Percentiles rank a stretch among this genome's conserved stretches.
Evolutionary conservation across 2,113 vertebrate genomes (phyloP).

Genomic region (Boulengeromyrus knoepffleri): DNA sequence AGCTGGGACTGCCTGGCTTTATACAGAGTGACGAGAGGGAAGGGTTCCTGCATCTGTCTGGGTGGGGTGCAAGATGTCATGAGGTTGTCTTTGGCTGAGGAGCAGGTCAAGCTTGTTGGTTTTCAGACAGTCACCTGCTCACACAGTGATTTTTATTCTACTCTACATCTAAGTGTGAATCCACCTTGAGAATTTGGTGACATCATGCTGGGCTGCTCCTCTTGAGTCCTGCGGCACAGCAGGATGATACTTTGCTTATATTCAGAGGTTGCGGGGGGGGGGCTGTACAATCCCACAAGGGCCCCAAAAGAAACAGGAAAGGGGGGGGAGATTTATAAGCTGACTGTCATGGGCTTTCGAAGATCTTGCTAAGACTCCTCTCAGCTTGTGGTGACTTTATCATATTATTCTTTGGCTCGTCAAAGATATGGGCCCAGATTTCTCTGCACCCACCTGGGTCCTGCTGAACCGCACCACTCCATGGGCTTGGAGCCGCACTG

Average conservation of each 20-base stretch:
- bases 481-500: neutral
- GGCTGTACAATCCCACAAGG: neutral
- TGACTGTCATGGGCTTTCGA: neutral
- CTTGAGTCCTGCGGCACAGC: neutral
- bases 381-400: neutral
- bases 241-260: neutral
- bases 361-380: neutral
- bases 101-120: neutral
- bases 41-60: neutral
- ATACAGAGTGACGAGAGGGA: neutral
- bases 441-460: neutral
- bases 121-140: neutral
- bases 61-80: neutral
- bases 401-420: neutral
- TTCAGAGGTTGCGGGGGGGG: neutral
- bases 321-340: neutral
- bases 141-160: neutral
- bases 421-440: neutral
- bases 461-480: neutral
- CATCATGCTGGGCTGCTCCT: neutral
- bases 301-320: neutral
- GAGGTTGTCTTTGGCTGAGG: neutral
- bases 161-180: neutral
- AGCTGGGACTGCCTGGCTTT: neutral
- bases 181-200: neutral